phyloP scores from a whole-genome alignment of 2,113 vertebrate genomes.

The Chauna torquata region DNA sequence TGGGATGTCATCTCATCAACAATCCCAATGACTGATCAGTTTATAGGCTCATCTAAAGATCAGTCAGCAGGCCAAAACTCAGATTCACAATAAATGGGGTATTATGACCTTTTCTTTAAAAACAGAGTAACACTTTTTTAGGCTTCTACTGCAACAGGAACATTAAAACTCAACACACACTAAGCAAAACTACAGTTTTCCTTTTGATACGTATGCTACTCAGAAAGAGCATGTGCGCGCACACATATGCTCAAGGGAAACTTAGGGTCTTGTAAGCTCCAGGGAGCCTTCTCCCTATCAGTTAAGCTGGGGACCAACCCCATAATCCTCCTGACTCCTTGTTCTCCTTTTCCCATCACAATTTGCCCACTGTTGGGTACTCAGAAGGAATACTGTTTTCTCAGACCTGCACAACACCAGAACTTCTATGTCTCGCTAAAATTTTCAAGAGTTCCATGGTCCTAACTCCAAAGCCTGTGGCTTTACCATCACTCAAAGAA shows the following conservation, averaged over 20 bases:
- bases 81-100: neutral
- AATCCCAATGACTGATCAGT: neutral
- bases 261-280: neutral
- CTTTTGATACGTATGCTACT: neutral
- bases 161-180: neutral
- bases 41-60: neutral
- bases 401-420: neutral
- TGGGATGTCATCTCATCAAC: neutral
- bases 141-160: neutral
- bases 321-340: neutral
- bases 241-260: neutral
- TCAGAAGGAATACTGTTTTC: neutral
- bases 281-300: neutral
- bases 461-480: neutral
- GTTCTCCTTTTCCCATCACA: neutral
- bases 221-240: neutral
- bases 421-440: neutral
- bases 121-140: neutral
- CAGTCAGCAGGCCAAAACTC: neutral
- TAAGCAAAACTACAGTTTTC: neutral
- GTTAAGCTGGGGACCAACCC: neutral
- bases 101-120: neutral
- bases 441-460: neutral
- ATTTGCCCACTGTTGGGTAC: neutral
- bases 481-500: neutral